These are phyloP conservation scores for Leguminivora glycinivorella DNA, from an alignment of 1,140 invertebrate species.

Conservation along the genomic window DNA sequence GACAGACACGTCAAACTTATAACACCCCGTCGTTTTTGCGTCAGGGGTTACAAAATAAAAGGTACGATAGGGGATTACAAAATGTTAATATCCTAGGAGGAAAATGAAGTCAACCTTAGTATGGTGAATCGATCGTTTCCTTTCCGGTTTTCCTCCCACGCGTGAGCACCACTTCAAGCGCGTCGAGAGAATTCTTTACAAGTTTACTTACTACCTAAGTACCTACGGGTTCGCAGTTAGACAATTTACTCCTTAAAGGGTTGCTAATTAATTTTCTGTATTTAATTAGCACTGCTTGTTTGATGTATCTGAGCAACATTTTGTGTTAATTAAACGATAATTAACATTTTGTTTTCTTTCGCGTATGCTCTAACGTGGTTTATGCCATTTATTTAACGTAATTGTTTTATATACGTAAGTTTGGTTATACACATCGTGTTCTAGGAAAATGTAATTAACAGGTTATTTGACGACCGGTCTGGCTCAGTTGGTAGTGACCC, in stretches of 20 bases:
- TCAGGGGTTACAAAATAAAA: no score
- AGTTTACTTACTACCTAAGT: slow-evolving; percentile 31
- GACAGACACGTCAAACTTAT: no score
- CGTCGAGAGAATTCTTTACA: slow-evolving; percentile 32
- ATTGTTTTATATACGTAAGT: not conserved
- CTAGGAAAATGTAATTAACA: not conserved
- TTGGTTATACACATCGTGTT: not conserved
- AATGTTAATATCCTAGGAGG: no score
- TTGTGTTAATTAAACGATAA: slow-evolving; percentile 9
- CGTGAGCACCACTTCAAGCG: not conserved
- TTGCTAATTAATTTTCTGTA: slow-evolving; percentile 39
- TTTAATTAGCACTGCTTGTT: slow-evolving; percentile 39
- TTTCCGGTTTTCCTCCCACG: no score
- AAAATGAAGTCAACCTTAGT: no score
- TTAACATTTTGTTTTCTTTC: slow-evolving; percentile 15
- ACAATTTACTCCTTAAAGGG: slow-evolving; percentile 38
- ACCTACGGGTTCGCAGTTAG: slow-evolving; percentile 15
- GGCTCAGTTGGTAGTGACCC: no score
- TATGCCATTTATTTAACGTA: not conserved
- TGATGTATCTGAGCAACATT: slow-evolving; percentile 28
- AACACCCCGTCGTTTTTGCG: no score
- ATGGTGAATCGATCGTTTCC: no score
- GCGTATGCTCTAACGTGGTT: slow-evolving; percentile 5
- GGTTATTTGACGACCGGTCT: no score
- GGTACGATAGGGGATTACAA: no score